Evolutionary conservation across 2,888 invertebrate species (phyloP).

Genomic region (Magallana nippona): DNA sequence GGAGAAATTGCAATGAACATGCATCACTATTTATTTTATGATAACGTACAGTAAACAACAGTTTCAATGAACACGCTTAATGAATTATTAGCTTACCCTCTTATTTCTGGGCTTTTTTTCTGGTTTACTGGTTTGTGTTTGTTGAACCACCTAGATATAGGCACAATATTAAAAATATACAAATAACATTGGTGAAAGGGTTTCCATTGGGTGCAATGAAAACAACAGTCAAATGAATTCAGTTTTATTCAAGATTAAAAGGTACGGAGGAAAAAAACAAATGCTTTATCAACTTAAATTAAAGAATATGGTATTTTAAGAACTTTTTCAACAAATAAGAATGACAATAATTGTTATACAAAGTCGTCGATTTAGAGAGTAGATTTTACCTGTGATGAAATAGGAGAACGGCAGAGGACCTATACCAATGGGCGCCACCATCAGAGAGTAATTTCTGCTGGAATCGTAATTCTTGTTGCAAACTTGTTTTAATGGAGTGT

Average conservation of each 20-base stretch:
- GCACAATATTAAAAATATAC: constrained; percentile 13
- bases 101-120: constrained; percentile 63
- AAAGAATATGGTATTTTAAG: too few species aligned
- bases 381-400: constrained; percentile 73
- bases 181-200: background rate
- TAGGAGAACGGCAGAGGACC: constrained; percentile 77
- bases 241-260: too few species aligned
- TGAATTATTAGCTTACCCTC: constrained; percentile 60
- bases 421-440: constrained; percentile 78
- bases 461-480: constrained; percentile 66
- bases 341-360: background rate
- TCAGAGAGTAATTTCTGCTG: constrained; percentile 62
- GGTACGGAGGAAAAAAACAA: too few species aligned
- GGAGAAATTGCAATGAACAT: background rate
- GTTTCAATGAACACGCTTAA: background rate
- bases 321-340: too few species aligned
- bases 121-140: constrained; percentile 58
- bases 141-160: constrained; percentile 71
- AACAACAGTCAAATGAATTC: too few species aligned
- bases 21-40: background rate
- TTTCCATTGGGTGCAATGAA: background rate
- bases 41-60: background rate
- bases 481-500: constrained; percentile 71
- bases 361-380: background rate
- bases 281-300: too few species aligned